Percentiles rank a stretch among this genome's conserved stretches.
Evolutionary conservation across 2,888 invertebrate species (phyloP).

Genomic region (Rhagophthalmus giganteus): DNA sequence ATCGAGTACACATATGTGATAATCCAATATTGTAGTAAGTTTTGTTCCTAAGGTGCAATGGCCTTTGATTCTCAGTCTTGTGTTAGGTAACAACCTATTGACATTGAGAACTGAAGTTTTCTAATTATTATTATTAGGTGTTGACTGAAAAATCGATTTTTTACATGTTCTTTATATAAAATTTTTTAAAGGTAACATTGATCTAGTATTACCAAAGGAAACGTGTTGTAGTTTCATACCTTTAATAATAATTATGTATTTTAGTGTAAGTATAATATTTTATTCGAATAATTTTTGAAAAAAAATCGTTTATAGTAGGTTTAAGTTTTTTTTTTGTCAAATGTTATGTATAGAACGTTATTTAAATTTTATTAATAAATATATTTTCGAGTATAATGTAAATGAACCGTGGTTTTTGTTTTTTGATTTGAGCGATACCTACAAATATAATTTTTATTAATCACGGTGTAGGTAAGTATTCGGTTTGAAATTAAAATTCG

Average conservation of each 20-base stretch:
- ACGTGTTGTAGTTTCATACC: slow-evolving; percentile 20
- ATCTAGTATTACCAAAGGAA: slow-evolving; percentile 31
- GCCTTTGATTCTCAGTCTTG: slow-evolving; percentile 18
- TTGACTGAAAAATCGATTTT: slow-evolving; percentile 27
- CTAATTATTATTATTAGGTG: slow-evolving; percentile 10
- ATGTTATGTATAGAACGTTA: no score
- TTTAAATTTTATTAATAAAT: no score
- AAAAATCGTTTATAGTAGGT: no score
- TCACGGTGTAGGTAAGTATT: no score
- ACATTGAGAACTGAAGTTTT: slow-evolving; percentile 13
- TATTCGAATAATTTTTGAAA: slow-evolving; percentile 23
- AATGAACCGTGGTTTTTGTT: no score
- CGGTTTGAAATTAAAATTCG: no score
- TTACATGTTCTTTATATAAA: slow-evolving; percentile 17
- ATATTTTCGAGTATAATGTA: no score
- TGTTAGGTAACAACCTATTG: slow-evolving; percentile 13
- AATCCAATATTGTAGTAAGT: slow-evolving; percentile 16
- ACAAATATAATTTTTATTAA: no score
- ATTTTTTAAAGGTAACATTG: slow-evolving; percentile 12
- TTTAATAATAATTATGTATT: slow-evolving; percentile 11
- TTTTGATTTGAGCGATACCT: no score
- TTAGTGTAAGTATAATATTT: slow-evolving; percentile 18
- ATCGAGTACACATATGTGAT: slow-evolving; percentile 18
- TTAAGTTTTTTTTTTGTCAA: no score
- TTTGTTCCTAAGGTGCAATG: slow-evolving; percentile 27